Evolutionary conservation across 2,888 invertebrate species (phyloP).

Genomic region (Tridacna crocea): DNA sequence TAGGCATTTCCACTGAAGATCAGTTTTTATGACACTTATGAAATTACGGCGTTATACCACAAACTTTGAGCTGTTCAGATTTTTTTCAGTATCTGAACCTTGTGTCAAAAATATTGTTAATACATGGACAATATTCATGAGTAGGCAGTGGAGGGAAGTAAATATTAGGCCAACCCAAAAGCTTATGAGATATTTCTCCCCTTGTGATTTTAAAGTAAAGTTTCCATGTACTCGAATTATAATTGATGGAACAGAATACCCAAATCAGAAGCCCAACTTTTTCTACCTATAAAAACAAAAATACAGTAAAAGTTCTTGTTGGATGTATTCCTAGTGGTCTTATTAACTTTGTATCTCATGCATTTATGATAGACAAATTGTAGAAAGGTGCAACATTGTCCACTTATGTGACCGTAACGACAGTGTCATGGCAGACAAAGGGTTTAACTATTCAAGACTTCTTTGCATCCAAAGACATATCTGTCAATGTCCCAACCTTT

Average conservation of each 20-base stretch:
- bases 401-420: constrained; percentile 50
- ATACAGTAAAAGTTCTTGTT: constrained; percentile 54
- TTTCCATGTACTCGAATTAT: constrained; percentile 65
- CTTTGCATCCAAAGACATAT: constrained; percentile 47
- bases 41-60: constrained; percentile 45
- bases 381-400: constrained; percentile 48
- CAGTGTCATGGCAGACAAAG: constrained; percentile 61
- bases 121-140: constrained; percentile 63
- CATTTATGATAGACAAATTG: constrained; percentile 64
- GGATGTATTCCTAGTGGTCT: constrained; percentile 60
- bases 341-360: constrained; percentile 38
- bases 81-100: constrained; percentile 53
- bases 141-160: constrained; percentile 54
- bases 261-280: constrained; percentile 57
- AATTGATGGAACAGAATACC: constrained; percentile 68
- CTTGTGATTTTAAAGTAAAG: constrained; percentile 55
- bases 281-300: constrained; percentile 60
- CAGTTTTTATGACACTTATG: constrained; percentile 52
- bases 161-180: constrained; percentile 59
- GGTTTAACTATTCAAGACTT: constrained; percentile 63
- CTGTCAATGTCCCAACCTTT: constrained; percentile 61
- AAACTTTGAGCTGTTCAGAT: constrained; percentile 46
- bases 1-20: constrained; percentile 34
- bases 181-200: constrained; percentile 55
- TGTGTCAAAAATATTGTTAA: constrained; percentile 53